Evolutionary conservation across 2,888 invertebrate genomes (phyloP).

Genomic region (Stomorhina lunata): DNA sequence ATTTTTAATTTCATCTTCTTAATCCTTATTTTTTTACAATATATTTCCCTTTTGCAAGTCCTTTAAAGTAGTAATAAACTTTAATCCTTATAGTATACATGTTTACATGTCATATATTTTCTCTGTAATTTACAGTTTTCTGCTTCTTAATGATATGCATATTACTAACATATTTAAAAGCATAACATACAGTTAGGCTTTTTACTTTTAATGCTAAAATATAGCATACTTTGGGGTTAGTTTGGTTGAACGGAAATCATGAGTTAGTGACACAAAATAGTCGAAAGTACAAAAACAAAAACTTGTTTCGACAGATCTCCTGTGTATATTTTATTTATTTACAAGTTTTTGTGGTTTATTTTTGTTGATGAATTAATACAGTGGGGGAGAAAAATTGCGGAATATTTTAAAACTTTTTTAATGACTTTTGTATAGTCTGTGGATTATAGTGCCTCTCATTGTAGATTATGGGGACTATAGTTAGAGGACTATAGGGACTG

Average conservation of each 20-base stretch:
- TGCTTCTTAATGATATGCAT: constrained; percentile 36
- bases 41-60: neutral
- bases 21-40: neutral
- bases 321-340: constrained; percentile 33
- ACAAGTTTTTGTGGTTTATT: neutral
- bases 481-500: too few species aligned
- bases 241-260: neutral
- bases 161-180: neutral
- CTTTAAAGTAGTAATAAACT: constrained; percentile 33
- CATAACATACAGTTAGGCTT: constrained; percentile 1
- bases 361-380: neutral
- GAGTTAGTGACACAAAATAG: constrained; percentile 23
- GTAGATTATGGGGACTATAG: too few species aligned
- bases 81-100: constrained; percentile 38
- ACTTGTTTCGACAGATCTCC: neutral
- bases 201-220: constrained; percentile 10
- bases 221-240: constrained; percentile 40
- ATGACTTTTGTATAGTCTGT: too few species aligned
- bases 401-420: too few species aligned
- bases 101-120: constrained; percentile 29
- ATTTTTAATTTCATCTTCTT: neutral
- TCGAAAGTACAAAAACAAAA: neutral
- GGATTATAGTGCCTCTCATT: too few species aligned
- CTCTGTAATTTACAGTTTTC: constrained; percentile 18
- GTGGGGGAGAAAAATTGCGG: too few species aligned